Base-by-base conservation (phyloP, 2,888 invertebrate genomes). In the Troides aeacus region DNA sequence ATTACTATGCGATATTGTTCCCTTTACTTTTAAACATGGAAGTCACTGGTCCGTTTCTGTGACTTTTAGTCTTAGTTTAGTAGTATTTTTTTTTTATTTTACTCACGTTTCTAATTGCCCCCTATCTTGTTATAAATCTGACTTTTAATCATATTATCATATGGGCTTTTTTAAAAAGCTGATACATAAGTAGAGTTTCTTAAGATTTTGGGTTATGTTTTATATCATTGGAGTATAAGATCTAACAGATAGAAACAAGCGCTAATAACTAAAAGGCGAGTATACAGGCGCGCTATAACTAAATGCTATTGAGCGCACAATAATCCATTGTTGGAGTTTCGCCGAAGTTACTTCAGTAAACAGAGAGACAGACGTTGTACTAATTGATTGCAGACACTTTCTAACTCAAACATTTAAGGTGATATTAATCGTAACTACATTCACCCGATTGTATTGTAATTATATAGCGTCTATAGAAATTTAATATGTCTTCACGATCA, bases 381-480 rank as follows among this genome's bases (percentile, higher is more conserved):
- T 83, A 82, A 82, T 83, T 82, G 79, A 81, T 82, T 78, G 78
- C 79, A 78, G 77, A 77, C 74, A 76, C 76, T 70, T 70, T 76
- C 77, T 77, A 78, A 75, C 77, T 75, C 77, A 79, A 81, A 77
- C 74, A 76, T 76, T 76, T 72, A 66, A 66, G 64, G 64, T 66
- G 63, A 67, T 70, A 70, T 67, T 70, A 67, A 66, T 63, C 63
- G 63, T 70, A 39, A 60, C 60, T 66, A 70, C 62, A 70, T 18
- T 50, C 50, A 17, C 17, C 15, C 50, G 15, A 50, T 50, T 17
- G 5, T 18, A 17, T 17, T 50, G 50, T 50, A 50, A 17, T 50
- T 50, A 0, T 50, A 18, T 17, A 4, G 15, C 17, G 15, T 50
- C 17, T 50, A 17, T 50, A 17, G 50, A 50, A 12, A 50, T 5